A percentile compares a stretch with the other conserved stretches of the same genome.
These are phyloP conservation scores for Calypte anna DNA, from an alignment of 2,113 vertebrate species.

Conservation along the genomic window DNA sequence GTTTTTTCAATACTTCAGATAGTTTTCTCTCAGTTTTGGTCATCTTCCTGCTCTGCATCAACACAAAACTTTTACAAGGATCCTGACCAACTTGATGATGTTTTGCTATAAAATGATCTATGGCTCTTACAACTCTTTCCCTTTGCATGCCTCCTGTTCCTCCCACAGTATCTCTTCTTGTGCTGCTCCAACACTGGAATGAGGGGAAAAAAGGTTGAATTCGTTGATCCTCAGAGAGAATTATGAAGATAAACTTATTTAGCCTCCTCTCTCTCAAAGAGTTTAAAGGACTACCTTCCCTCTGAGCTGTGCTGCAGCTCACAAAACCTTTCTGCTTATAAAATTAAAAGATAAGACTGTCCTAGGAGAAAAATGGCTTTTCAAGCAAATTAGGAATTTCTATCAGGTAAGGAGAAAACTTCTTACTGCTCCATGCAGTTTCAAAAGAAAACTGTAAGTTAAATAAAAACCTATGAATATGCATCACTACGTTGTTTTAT, in stretches of 20 bases:
- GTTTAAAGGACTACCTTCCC: background rate
- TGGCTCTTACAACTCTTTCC: slow-evolving; percentile 66
- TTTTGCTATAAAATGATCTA: background rate
- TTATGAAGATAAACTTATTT: background rate
- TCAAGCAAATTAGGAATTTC: background rate
- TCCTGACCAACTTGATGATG: background rate
- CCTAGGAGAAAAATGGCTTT: background rate
- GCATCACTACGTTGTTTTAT: background rate
- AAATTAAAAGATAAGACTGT: background rate
- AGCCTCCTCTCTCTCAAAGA: background rate
- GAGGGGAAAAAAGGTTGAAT: background rate
- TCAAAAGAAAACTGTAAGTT: background rate
- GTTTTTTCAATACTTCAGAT: background rate
- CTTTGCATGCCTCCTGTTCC: slow-evolving; percentile 44
- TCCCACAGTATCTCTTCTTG: background rate
- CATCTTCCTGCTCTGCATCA: background rate
- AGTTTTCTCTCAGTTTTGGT: background rate
- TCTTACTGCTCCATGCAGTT: fast-evolving
- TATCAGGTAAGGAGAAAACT: background rate
- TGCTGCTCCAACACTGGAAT: slow-evolving; percentile 44
- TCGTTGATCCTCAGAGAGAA: background rate
- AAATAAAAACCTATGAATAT: background rate
- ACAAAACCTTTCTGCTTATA: background rate
- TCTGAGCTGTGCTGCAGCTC: background rate
- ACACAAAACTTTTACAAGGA: background rate